These are phyloP conservation scores for Noctua pronuba DNA, from an alignment of 2,888 invertebrate genomes.

Conservation along the genomic window DNA sequence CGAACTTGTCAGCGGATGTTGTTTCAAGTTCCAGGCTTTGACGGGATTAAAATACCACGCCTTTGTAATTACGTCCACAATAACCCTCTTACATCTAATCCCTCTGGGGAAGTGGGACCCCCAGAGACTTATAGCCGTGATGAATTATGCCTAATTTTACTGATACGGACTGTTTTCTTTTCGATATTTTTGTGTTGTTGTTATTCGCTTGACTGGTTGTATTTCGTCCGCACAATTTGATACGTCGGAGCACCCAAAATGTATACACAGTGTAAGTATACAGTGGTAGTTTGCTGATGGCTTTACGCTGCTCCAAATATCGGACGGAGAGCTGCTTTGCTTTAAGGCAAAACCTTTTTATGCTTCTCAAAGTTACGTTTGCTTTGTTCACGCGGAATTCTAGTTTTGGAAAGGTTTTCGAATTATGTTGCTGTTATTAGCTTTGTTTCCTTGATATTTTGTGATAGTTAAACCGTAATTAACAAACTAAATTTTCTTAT, in stretches of 20 bases:
- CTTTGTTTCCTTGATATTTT: conserved; percentile 15
- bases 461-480: conserved; percentile 31
- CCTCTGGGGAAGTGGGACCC: conserved; percentile 49
- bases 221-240: conserved; percentile 65
- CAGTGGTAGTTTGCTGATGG: conserved; percentile 55
- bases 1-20: conserved; percentile 79
- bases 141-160: conserved; percentile 53
- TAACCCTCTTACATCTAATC: conserved; percentile 71
- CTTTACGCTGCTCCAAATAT: conserved; percentile 56
- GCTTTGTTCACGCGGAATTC: conserved; percentile 40
- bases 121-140: conserved; percentile 47
- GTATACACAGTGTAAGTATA: conserved; percentile 38
- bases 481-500: not conserved
- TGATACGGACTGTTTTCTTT: conserved; percentile 32
- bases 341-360: conserved; percentile 57
- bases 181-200: conserved; percentile 55
- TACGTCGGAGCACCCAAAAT: conserved; percentile 35
- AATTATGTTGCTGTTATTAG: conserved; percentile 15
- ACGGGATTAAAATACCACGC: conserved; percentile 78
- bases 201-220: conserved; percentile 63
- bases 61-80: conserved; percentile 76
- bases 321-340: conserved; percentile 39
- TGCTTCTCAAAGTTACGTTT: conserved; percentile 42
- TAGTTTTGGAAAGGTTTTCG: conserved; percentile 28
- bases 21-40: conserved; percentile 77